These are phyloP conservation scores for Chinchilla lanigera DNA, from an alignment of 2,113 vertebrate genomes.

Conservation along the genomic window DNA sequence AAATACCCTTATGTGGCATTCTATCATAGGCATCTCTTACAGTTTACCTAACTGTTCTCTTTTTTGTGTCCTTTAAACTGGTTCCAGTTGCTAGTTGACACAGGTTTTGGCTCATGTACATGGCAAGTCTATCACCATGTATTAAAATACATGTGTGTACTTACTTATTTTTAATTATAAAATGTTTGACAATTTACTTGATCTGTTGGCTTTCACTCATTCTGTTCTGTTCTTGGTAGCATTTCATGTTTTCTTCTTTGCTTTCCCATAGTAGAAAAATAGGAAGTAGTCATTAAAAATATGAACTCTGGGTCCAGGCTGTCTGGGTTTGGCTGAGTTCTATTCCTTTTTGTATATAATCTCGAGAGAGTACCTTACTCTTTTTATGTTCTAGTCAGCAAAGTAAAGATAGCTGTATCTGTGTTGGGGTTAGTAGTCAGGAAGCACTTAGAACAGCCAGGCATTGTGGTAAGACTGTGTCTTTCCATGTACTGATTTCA, in stretches of 20 bases:
- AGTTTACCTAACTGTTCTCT: slow-evolving; percentile 60
- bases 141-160: slow-evolving; percentile 60
- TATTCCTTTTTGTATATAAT: background rate
- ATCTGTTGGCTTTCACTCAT: slow-evolving; percentile 49
- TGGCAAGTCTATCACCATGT: slow-evolving; percentile 59
- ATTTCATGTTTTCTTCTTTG: slow-evolving; percentile 55
- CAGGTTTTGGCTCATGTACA: slow-evolving; percentile 60
- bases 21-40: slow-evolving; percentile 30
- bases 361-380: background rate
- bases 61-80: slow-evolving; percentile 64
- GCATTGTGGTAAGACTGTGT: background rate
- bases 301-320: background rate
- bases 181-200: slow-evolving; percentile 67
- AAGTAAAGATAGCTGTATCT: background rate
- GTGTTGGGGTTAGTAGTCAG: background rate
- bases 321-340: slow-evolving; percentile 8
- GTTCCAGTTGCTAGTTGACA: slow-evolving; percentile 51
- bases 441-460: background rate
- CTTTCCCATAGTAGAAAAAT: background rate
- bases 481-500: background rate
- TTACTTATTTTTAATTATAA: slow-evolving; percentile 72
- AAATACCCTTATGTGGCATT: slow-evolving; percentile 53
- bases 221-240: slow-evolving; percentile 33
- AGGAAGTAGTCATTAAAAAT: slow-evolving; percentile 31
- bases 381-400: background rate